phyloP scores from a whole-genome alignment of 2,888 invertebrate species.

The Ennomos fuscantarius region DNA sequence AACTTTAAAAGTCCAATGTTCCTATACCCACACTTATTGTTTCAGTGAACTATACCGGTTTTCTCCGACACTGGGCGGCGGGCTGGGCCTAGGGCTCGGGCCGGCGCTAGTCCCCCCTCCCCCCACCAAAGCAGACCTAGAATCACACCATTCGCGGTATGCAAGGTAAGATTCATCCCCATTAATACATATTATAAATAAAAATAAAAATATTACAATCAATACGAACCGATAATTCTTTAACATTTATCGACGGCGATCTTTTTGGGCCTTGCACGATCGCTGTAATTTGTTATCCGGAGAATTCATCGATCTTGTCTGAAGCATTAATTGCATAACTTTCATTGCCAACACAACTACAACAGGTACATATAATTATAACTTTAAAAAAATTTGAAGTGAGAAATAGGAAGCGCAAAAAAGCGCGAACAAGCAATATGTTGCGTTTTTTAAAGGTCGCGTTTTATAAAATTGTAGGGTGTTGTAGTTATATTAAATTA shows the following conservation, averaged over 20 bases:
- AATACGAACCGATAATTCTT: no score
- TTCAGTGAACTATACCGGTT: slow-evolving; percentile 95
- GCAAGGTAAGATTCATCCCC: slow-evolving; percentile 67
- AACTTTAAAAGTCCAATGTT: no score
- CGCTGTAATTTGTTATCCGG: slow-evolving; percentile 9
- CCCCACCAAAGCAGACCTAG: slow-evolving; percentile 86
- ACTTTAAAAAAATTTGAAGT: not conserved
- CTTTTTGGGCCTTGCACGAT: not conserved
- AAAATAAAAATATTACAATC: no score
- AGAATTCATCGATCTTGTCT: slow-evolving; percentile 3
- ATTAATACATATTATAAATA: no score
- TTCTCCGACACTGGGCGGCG: slow-evolving; percentile 93
- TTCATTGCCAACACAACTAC: slow-evolving; percentile 6
- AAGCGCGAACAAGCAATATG: slow-evolving; percentile 10
- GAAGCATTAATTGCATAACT: slow-evolving; percentile 13
- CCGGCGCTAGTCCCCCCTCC: slow-evolving; percentile 92
- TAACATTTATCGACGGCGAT: no score
- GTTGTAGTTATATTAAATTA: no score
- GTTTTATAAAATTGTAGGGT: slow-evolving; percentile 1
- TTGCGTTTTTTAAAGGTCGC: slow-evolving; percentile 12
- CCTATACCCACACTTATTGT: slow-evolving; percentile 12
- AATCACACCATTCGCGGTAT: slow-evolving; percentile 86
- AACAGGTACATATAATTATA: not conserved
- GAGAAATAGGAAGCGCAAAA: slow-evolving; percentile 16
- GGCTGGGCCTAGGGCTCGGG: slow-evolving; percentile 89